Conservation (phyloP, 2,888 invertebrate species). For the Sesamia inferens region DNA sequence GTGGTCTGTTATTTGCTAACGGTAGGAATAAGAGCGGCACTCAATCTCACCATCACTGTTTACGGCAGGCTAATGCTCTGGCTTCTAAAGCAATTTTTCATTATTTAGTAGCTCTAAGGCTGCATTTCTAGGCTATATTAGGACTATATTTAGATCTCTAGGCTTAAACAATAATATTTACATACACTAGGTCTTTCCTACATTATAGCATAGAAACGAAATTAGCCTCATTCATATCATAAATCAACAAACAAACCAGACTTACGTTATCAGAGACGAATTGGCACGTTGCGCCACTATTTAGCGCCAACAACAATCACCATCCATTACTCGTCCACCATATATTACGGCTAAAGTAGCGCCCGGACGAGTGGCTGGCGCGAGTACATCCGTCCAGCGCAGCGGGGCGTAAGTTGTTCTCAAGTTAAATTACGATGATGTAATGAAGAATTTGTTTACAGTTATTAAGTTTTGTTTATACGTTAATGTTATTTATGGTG, state of each 20-base stretch:
- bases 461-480: slow-evolving; percentile 35
- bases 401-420: slow-evolving; percentile 37
- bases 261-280: slow-evolving; percentile 55
- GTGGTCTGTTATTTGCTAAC: not conserved
- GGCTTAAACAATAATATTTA: not conserved
- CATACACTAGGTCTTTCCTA: not conserved
- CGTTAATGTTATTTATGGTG: slow-evolving; percentile 6
- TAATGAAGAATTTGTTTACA: slow-evolving; percentile 34
- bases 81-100: not conserved
- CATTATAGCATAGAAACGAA: slow-evolving; percentile 3
- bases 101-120: too few species aligned
- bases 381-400: slow-evolving; percentile 45
- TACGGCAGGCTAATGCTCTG: not conserved
- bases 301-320: slow-evolving; percentile 59
- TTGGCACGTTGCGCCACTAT: slow-evolving; percentile 55
- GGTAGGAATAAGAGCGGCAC: not conserved
- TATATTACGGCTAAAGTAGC: slow-evolving; percentile 55
- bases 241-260: slow-evolving; percentile 48
- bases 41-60: not conserved
- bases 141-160: not conserved
- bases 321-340: slow-evolving; percentile 54
- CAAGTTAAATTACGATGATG: slow-evolving; percentile 30
- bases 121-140: not conserved
- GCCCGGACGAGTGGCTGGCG: slow-evolving; percentile 57
- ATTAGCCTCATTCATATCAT: slow-evolving; percentile 9